These are phyloP conservation scores for Chionoecetes opilio DNA, from an alignment of 1,140 invertebrate species.

Conservation along the genomic window DNA sequence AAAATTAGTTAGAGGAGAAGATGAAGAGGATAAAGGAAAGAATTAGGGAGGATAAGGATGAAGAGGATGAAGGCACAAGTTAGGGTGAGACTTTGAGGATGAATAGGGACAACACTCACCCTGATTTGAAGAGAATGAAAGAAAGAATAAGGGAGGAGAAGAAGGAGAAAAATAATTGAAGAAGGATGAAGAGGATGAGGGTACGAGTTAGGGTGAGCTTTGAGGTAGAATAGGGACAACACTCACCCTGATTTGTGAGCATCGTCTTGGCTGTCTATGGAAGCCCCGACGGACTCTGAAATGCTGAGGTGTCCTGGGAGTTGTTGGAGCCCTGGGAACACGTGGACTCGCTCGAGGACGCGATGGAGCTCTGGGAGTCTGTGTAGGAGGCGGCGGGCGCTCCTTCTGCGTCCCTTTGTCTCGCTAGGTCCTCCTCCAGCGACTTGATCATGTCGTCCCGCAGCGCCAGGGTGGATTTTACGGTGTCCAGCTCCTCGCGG, in stretches of 20 bases:
- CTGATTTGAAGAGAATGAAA: constrained; percentile 39
- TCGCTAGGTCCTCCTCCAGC: constrained; percentile 77
- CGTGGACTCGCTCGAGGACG: constrained; percentile 63
- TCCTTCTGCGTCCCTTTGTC: constrained; percentile 50
- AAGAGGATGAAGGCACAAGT: background rate
- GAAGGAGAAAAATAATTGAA: background rate
- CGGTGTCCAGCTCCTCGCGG: constrained; percentile 76
- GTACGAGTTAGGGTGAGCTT: background rate
- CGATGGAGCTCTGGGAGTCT: constrained; percentile 71
- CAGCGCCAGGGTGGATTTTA: constrained; percentile 61
- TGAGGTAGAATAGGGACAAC: background rate
- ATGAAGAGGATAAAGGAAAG: background rate
- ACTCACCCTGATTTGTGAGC: constrained; percentile 77
- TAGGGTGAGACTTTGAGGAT: too few species aligned
- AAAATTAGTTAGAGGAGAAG: background rate
- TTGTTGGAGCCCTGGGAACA: constrained; percentile 71
- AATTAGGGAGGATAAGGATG: background rate
- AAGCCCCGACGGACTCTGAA: constrained; percentile 61
- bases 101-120: constrained; percentile 61
- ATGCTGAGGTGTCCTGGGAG: constrained; percentile 78
- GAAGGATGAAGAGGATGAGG: background rate
- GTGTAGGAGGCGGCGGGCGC: constrained; percentile 31
- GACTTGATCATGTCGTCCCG: constrained; percentile 74
- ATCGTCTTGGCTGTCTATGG: constrained; percentile 76
- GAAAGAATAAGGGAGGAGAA: background rate